A percentile compares a stretch with the other conserved stretches of the same genome.
These are phyloP conservation scores for Chymomyza caudatula DNA, from an alignment of 2,888 invertebrate species.

Conservation along the genomic window DNA sequence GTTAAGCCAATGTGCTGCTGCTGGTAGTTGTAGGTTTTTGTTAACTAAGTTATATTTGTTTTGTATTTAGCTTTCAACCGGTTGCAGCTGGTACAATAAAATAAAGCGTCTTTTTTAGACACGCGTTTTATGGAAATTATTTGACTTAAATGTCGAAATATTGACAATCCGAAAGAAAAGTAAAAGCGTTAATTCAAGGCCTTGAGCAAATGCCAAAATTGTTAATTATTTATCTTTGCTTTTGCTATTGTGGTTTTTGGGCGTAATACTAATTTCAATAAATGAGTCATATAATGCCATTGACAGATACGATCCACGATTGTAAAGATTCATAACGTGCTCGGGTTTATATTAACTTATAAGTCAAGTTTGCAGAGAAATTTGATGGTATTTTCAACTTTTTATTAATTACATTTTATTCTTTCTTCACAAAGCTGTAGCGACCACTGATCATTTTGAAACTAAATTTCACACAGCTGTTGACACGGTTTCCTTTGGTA, in stretches of 20 bases:
- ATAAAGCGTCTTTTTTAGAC: constrained; percentile 13
- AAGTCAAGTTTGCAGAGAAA: not conserved
- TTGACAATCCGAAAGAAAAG: constrained; percentile 16
- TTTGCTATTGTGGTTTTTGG: constrained; percentile 17
- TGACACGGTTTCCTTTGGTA: too few species aligned
- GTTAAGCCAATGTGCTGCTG: not conserved
- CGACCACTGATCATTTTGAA: too few species aligned
- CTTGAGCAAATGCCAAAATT: constrained; percentile 48
- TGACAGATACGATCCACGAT: not conserved
- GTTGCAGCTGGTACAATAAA: constrained; percentile 28
- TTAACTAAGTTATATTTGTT: constrained; percentile 23
- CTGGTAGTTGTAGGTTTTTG: constrained; percentile 6
- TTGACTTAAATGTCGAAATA: constrained; percentile 14
- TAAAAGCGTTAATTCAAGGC: constrained; percentile 26
- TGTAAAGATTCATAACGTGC: constrained; percentile 10
- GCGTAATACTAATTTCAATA: constrained; percentile 30
- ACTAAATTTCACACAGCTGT: too few species aligned
- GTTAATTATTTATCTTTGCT: constrained; percentile 6
- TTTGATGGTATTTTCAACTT: too few species aligned
- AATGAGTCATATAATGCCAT: not conserved
- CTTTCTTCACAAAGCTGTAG: too few species aligned
- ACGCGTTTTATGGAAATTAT: constrained; percentile 25
- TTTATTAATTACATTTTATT: too few species aligned
- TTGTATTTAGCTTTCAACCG: constrained; percentile 36
- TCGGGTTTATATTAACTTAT: not conserved